phyloP scores from a whole-genome alignment of 2,113 vertebrate genomes.

The Mystacornis crossleyi region DNA sequence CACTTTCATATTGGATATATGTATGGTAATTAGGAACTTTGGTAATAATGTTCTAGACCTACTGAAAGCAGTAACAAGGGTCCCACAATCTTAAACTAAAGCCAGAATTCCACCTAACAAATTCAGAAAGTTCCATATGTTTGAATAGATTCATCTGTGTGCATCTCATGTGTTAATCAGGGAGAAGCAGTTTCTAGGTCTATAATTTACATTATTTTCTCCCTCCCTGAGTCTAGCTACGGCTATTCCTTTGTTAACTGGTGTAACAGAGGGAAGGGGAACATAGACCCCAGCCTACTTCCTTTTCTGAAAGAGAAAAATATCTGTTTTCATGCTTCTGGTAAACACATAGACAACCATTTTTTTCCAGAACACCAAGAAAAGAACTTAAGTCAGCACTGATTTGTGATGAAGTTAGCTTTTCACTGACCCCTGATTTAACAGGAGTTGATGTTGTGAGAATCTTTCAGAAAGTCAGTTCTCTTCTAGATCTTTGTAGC shows the following conservation, averaged over 20 bases:
- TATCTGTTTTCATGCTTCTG: neutral
- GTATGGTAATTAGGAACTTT: neutral
- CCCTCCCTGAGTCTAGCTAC: neutral
- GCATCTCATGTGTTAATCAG: neutral
- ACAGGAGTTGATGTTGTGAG: neutral
- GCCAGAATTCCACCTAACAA: neutral
- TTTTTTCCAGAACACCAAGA: neutral
- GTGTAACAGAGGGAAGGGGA: neutral
- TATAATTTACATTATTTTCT: neutral
- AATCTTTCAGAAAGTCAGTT: neutral
- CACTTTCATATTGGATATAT: neutral
- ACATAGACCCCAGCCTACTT: neutral
- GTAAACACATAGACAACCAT: neutral
- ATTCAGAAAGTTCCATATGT: neutral
- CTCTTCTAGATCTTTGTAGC: neutral
- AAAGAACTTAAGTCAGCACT: neutral
- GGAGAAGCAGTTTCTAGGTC: neutral
- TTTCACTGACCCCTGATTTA: neutral
- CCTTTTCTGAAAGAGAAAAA: neutral
- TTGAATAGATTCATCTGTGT: neutral
- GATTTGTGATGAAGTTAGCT: neutral
- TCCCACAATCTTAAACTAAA: neutral
- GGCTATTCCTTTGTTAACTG: neutral
- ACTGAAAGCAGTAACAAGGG: neutral
- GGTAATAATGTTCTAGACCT: neutral